A percentile compares a stretch with the other conserved stretches of the same genome.
Evolutionary conservation across 2,888 invertebrate genomes (phyloP).

Genomic region (Dugesia japonica): DNA sequence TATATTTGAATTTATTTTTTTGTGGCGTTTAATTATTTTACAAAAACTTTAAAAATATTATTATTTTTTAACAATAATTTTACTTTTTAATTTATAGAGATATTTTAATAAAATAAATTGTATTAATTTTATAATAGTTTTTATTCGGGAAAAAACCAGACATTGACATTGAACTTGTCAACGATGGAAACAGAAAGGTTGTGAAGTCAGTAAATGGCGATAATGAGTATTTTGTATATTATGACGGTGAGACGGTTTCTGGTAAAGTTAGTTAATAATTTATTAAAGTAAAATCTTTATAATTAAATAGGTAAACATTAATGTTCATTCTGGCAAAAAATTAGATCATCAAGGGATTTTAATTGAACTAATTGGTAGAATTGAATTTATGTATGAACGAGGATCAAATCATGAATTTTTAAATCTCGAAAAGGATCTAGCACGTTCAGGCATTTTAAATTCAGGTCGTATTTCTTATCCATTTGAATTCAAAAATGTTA

Average conservation of each 20-base stretch:
- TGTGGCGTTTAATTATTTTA: too few relatives aligned
- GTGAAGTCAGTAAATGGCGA: slow-evolving; percentile 76
- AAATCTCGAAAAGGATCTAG: slow-evolving; percentile 80
- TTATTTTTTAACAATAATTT: too few relatives aligned
- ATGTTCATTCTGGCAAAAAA: slow-evolving; percentile 66
- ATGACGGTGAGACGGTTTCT: slow-evolving; percentile 91
- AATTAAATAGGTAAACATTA: background rate
- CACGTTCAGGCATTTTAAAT: slow-evolving; percentile 81
- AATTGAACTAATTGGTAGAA: slow-evolving; percentile 91
- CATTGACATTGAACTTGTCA: slow-evolving; percentile 84
- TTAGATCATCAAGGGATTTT: slow-evolving; percentile 97
- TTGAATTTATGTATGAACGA: slow-evolving; percentile 92
- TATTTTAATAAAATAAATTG: too few relatives aligned
- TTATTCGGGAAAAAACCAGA: slow-evolving; percentile 98
- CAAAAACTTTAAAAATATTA: too few relatives aligned
- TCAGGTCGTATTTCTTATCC: slow-evolving; percentile 73
- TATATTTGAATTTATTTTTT: too few relatives aligned
- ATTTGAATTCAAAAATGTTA: slow-evolving; percentile 92
- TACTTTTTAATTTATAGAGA: too few relatives aligned
- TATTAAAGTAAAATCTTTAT: background rate
- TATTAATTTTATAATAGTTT: slow-evolving; percentile 60
- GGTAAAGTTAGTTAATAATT: slow-evolving; percentile 60
- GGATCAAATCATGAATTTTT: slow-evolving; percentile 97
- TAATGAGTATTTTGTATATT: slow-evolving; percentile 77
- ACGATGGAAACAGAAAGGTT: slow-evolving; percentile 75